Evolutionary conservation across 2,797 vertebrate genomes (phyloP).

Genomic region (Dicrostonyx torquatus): DNA sequence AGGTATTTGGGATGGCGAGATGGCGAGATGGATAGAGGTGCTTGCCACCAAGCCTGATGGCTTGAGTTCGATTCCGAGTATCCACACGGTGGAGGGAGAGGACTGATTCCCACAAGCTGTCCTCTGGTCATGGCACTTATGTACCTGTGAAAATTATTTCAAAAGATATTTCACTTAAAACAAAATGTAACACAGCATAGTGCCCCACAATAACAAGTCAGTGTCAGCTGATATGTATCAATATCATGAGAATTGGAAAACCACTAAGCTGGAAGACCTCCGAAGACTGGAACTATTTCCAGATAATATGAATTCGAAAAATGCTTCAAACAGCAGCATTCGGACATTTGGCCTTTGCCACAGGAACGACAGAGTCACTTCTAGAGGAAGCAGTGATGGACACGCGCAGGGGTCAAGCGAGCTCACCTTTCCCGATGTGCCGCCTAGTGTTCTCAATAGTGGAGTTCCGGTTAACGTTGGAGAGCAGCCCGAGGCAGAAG

Average conservation of each 20-base stretch:
- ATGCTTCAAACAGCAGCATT: conserved; percentile 24
- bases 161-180: not conserved
- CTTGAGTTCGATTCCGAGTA: not conserved
- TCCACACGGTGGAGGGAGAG: not conserved
- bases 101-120: not conserved
- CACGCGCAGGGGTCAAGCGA: not conserved
- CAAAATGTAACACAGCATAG: not conserved
- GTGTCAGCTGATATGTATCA: conserved; percentile 54
- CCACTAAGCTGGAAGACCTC: conserved; percentile 47
- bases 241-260: not conserved
- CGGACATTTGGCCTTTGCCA: not conserved
- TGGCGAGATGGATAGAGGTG: not conserved
- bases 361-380: not conserved
- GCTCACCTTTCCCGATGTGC: conserved; percentile 97
- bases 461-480: conserved; percentile 99
- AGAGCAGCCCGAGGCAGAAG: conserved; percentile 98
- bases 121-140: not conserved
- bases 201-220: not conserved
- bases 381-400: not conserved
- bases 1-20: not conserved
- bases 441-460: conserved; percentile 98
- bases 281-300: conserved; percentile 63
- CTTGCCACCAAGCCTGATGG: not conserved
- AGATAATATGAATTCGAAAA: conserved; percentile 61
- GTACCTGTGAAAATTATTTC: not conserved